These are phyloP conservation scores for Propithecus coquereli DNA, from an alignment of 2,113 vertebrate species.

Conservation along the genomic window DNA sequence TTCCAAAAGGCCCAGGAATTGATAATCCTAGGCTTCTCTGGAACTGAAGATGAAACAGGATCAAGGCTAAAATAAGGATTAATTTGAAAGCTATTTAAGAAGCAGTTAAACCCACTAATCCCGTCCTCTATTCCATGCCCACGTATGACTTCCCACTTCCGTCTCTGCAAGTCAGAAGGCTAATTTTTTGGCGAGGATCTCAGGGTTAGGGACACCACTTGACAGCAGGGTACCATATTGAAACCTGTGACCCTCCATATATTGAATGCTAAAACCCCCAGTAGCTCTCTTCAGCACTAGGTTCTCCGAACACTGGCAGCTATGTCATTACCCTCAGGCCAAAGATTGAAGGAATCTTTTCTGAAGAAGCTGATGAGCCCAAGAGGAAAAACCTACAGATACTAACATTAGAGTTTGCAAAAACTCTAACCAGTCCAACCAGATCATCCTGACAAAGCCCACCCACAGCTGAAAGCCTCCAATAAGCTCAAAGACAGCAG, in stretches of 20 bases:
- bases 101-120: slow-evolving; percentile 22
- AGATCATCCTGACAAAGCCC: neutral
- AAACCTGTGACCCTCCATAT: neutral
- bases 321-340: neutral
- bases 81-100: slow-evolving; percentile 51
- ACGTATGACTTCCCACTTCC: neutral
- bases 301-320: neutral
- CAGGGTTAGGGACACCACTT: neutral
- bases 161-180: neutral
- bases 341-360: slow-evolving; percentile 3
- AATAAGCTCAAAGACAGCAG: neutral
- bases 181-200: slow-evolving; percentile 11
- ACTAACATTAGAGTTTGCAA: neutral
- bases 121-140: neutral
- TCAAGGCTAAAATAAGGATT: slow-evolving; percentile 30
- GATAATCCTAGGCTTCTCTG: slow-evolving; percentile 19
- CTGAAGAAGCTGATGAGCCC: neutral
- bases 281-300: neutral
- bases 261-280: neutral
- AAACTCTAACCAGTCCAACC: neutral
- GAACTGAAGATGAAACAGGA: neutral
- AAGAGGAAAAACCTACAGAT: neutral
- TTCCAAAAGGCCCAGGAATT: neutral
- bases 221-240: neutral
- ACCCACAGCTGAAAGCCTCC: neutral